These are phyloP conservation scores for Murina feae DNA, from an alignment of 2,113 vertebrate genomes.

Conservation along the genomic window DNA sequence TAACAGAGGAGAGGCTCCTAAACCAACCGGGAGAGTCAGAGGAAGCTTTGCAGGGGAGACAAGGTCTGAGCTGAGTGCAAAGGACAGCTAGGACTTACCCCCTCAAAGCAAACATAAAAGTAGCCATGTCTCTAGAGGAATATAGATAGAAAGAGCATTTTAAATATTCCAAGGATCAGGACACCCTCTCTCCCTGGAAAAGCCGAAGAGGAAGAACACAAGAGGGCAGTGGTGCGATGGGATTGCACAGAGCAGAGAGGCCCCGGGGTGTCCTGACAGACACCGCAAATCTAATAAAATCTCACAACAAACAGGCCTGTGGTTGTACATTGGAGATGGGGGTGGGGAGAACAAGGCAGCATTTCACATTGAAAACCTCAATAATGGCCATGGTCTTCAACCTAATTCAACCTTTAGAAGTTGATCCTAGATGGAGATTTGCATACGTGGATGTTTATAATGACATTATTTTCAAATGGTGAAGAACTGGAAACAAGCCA, in stretches of 20 bases:
- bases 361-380: background rate
- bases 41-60: background rate
- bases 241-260: background rate
- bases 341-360: background rate
- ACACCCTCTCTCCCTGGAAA: background rate
- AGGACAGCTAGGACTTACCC: background rate
- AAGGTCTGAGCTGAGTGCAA: background rate
- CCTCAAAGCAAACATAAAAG: background rate
- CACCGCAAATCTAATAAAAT: background rate
- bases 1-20: background rate
- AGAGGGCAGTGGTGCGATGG: background rate
- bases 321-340: background rate
- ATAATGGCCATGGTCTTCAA: background rate
- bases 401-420: conserved; percentile 15
- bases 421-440: conserved; percentile 4
- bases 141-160: background rate
- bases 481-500: conserved; percentile 43
- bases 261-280: background rate
- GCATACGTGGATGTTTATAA: background rate
- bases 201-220: conserved; percentile 25
- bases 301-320: background rate
- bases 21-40: background rate
- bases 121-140: background rate
- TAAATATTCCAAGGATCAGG: background rate
- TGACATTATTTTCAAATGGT: background rate